Base-by-base conservation (phyloP, 2,888 invertebrate species). In the Chaetogeoica ovagalla region DNA sequence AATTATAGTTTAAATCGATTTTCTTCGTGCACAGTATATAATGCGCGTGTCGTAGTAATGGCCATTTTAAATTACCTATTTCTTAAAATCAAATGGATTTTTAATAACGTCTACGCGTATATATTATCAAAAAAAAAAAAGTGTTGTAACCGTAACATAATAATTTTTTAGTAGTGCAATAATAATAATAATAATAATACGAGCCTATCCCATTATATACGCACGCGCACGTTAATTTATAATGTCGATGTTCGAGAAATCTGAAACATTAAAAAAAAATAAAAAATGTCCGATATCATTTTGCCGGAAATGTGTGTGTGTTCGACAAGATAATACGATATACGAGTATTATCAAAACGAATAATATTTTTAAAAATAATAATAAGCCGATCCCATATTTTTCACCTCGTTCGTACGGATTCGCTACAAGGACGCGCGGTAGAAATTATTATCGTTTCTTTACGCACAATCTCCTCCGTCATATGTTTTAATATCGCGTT, bases 71-170 rank as follows among this genome's bases (percentile, higher is more conserved):
- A 75, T 6, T 68, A 76, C 66, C 43, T 66, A 30, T 30, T 66
- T n/a, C 30, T 57, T 59, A 17, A 68, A 76, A 75, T 75, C 19
- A 21, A 65, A 76, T 76, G n/a, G 59, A 59, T 76, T 68, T 59
- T 76, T 76, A 68, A 76, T 76, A 59, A 23, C 13, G 55, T 74
- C 65, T 30, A 30, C 30, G 30, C 30, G 30, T 30, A 30, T 30
- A 4, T 30, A 30, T 30, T 30, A 30, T 30, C 30, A 30, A 17
- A 8, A 2, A 57, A 43, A 19, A 75, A 8, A 19, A 57, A 57
- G 13, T 57, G 57, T 75, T 8, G 19, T 65, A 55, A 17, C 66
- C 66, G 15, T 68, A 48, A 48, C 48, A 48, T 13, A 48, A 48
- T 48, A 48, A 30, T 30, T 30, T 30, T 30, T 1, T 30, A 30